Percentiles rank a stretch among this genome's conserved stretches.
Evolutionary conservation across 1,140 invertebrate species (phyloP).

Genomic region (Trissolcus basalis): DNA sequence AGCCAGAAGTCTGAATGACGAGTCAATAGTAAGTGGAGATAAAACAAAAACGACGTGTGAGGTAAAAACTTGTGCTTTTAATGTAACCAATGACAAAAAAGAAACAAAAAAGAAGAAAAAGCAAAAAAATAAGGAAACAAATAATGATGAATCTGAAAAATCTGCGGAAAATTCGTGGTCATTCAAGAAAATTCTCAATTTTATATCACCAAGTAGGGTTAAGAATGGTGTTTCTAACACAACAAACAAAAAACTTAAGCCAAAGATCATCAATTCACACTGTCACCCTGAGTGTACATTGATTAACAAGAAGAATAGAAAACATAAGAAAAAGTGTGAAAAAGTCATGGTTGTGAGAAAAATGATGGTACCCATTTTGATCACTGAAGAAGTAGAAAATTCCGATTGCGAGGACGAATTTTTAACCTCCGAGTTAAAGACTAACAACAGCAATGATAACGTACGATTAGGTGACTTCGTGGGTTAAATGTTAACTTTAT

Average conservation of each 20-base stretch:
- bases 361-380: constrained; percentile 28
- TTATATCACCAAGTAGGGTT: neutral
- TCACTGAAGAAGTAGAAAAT: constrained; percentile 28
- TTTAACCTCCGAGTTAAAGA: neutral
- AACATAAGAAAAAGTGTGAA: constrained; percentile 13
- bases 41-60: no score
- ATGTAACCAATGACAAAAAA: no score
- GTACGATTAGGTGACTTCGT: constrained; percentile 28
- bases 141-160: constrained; percentile 9
- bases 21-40: constrained; percentile 4
- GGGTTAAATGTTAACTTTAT: neutral
- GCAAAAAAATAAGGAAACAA: neutral
- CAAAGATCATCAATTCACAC: neutral
- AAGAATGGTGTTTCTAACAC: constrained; percentile 5
- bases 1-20: neutral
- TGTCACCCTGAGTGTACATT: constrained; percentile 15
- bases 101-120: constrained; percentile 6
- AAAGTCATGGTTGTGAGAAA: constrained; percentile 22
- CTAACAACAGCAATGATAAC: constrained; percentile 12
- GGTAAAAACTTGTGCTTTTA: no score
- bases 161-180: neutral
- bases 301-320: constrained; percentile 3
- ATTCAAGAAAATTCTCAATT: constrained; percentile 19
- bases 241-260: neutral
- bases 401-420: constrained; percentile 6